Base-by-base conservation (phyloP, 2,888 invertebrate genomes). In the Phragmatobia fuliginosa region DNA sequence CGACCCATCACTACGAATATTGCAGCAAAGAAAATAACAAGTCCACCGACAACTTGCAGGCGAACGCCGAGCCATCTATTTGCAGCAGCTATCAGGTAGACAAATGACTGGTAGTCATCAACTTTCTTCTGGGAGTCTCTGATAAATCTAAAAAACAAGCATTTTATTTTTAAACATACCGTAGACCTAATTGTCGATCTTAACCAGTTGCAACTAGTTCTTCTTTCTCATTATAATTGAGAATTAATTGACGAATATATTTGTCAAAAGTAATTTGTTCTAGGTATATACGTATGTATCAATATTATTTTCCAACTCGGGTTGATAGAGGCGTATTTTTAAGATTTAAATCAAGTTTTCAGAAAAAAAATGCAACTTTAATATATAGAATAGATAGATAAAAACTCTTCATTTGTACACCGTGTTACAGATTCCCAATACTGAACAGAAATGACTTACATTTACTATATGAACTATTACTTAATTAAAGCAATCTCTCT, bases 1-100 rank as follows among this genome's bases (percentile, higher is more conserved):
- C 97, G 96, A 67, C 96, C 96, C 68, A 99, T 91, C 1, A 99
- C 99, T 60, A 98, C 98, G 92, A 99, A 99, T 71, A 99, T 90
- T 0, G 99, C 97, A 6, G 99, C 97, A 90, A 99, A 99, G 88
- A 99, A 97, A 78, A 99, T 99, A 78, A 99, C 98, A 74, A 98
- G 95, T 94, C 99, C 99, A 78, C 99, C 99, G 71, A 99, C 97
- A 97, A 99, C 98, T 95, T 99, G 99, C 73, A 99, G 95, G 41
- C 99, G 96, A 52, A 99, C 96, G 1, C 99, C 98, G 80, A 99
- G 95, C 99, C 99, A 99, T 85, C 99, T 97, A 94, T 99, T 99
- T 11, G 99, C 97, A 83, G 99, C 97, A 78, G 98, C 97, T 87
- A 97, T 98, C 0, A 99, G 99, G 94, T 97, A 99, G 92, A 98